Evolutionary conservation across 2,113 vertebrate species (phyloP).

Genomic region (Pelecanoides urinatrix): DNA sequence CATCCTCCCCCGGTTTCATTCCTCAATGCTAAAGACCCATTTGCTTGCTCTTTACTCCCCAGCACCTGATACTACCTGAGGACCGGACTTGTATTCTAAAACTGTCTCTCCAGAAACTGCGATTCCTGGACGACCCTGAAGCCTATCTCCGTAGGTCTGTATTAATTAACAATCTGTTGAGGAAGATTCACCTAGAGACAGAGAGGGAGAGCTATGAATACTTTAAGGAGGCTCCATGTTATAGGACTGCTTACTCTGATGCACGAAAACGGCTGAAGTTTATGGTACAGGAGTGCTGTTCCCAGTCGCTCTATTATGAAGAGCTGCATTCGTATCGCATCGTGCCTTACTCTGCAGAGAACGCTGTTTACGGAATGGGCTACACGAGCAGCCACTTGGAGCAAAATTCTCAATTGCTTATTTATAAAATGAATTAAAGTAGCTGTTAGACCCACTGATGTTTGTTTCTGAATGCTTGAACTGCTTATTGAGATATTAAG

Average conservation of each 20-base stretch:
- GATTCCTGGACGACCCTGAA: conserved; percentile 95
- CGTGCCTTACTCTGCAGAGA: conserved; percentile 85
- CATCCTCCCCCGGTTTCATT: not conserved
- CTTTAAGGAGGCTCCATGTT: conserved; percentile 76
- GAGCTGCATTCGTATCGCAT: conserved; percentile 88
- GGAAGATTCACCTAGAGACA: conserved; percentile 94
- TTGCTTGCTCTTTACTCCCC: conserved; percentile 12
- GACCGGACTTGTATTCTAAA: conserved; percentile 95
- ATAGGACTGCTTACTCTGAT: conserved; percentile 77
- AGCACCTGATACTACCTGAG: conserved; percentile 96
- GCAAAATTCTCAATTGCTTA: conserved; percentile 85
- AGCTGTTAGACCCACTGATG: conserved; percentile 72
- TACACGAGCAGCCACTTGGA: conserved; percentile 80
- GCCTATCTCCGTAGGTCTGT: conserved; percentile 93
- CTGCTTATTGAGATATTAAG: conserved; percentile 64
- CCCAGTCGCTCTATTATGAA: conserved; percentile 84
- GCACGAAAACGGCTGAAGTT: conserved; percentile 91
- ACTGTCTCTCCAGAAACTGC: conserved; percentile 95
- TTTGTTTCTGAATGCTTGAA: conserved; percentile 73
- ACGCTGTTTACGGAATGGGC: conserved; percentile 84
- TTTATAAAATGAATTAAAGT: conserved; percentile 90
- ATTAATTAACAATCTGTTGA: conserved; percentile 98
- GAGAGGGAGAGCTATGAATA: conserved; percentile 85
- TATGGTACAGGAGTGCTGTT: conserved; percentile 89
- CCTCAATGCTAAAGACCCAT: not conserved